Conservation (phyloP, 2,113 vertebrate species). For the Terrapene triunguis region DNA sequence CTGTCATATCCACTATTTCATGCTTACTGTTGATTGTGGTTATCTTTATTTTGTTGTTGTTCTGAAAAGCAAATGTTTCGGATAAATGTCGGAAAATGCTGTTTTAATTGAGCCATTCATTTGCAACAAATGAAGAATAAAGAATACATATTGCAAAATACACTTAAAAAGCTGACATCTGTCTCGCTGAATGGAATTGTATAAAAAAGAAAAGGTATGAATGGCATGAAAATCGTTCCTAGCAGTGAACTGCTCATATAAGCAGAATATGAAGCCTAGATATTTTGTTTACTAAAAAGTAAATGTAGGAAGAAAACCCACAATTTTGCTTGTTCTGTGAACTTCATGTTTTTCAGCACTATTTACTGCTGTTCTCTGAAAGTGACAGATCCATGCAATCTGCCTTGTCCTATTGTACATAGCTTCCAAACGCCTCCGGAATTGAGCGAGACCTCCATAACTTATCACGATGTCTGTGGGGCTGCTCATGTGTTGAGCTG, state of each 20-base stretch:
- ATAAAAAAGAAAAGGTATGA: not conserved
- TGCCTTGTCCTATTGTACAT: not conserved
- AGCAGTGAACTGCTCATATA: accelerated
- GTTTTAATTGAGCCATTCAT: constrained; percentile 50
- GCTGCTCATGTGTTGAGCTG: not conserved
- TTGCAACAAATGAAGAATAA: constrained; percentile 57
- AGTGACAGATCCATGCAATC: not conserved
- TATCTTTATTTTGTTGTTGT: not conserved
- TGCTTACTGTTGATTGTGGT: constrained; percentile 1
- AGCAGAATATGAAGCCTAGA: accelerated
- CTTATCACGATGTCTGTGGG: not conserved
- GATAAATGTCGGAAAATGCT: constrained; percentile 25
- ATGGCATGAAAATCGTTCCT: not conserved
- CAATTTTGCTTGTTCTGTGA: not conserved
- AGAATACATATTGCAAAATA: constrained; percentile 40
- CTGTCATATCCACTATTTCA: not conserved
- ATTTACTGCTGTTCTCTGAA: not conserved
- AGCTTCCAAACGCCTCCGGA: not conserved
- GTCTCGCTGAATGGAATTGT: not conserved
- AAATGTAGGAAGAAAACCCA: not conserved
- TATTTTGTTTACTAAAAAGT: not conserved
- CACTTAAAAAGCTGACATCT: constrained; percentile 31
- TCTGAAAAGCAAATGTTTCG: constrained; percentile 51
- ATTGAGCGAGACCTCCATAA: not conserved
- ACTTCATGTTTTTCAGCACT: not conserved